A percentile compares a stretch with the other conserved stretches of the same genome.
Conservation (phyloP, 2,888 invertebrate species). For the Girardia tigrina region DNA sequence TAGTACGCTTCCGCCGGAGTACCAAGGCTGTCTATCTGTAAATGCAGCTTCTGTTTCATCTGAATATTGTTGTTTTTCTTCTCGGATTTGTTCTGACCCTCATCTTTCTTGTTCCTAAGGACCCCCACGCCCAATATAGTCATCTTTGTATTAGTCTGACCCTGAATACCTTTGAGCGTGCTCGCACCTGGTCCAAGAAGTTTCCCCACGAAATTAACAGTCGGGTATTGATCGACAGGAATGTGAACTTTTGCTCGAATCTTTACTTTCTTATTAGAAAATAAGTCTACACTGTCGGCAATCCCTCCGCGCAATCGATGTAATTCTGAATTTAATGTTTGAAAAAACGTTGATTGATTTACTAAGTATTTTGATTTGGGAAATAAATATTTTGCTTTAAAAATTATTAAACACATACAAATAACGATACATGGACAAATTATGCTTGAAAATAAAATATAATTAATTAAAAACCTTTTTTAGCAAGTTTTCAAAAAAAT, state of each 20-base stretch:
- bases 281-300: constrained; percentile 35
- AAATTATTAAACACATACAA: too few species aligned
- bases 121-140: constrained; percentile 78
- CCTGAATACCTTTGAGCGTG: constrained; percentile 76
- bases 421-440: too few species aligned
- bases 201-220: constrained; percentile 77
- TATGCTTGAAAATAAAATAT: too few species aligned
- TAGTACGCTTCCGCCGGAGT: constrained; percentile 78
- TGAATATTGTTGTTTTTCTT: constrained; percentile 8
- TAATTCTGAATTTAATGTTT: constrained; percentile 30
- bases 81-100: constrained; percentile 62
- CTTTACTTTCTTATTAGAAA: constrained; percentile 34
- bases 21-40: constrained; percentile 71
- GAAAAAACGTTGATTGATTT: too few species aligned
- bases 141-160: constrained; percentile 87
- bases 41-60: constrained; percentile 70
- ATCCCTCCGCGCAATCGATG: constrained; percentile 36
- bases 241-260: constrained; percentile 32
- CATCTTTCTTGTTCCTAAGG: constrained; percentile 80
- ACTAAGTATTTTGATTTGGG: too few species aligned
- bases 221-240: constrained; percentile 35
- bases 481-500: too few species aligned
- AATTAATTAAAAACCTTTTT: too few species aligned
- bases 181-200: constrained; percentile 80
- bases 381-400: too few species aligned